Evolutionary conservation across 2,113 vertebrate genomes (phyloP).

Genomic region (Microcebus ravelobensis): DNA sequence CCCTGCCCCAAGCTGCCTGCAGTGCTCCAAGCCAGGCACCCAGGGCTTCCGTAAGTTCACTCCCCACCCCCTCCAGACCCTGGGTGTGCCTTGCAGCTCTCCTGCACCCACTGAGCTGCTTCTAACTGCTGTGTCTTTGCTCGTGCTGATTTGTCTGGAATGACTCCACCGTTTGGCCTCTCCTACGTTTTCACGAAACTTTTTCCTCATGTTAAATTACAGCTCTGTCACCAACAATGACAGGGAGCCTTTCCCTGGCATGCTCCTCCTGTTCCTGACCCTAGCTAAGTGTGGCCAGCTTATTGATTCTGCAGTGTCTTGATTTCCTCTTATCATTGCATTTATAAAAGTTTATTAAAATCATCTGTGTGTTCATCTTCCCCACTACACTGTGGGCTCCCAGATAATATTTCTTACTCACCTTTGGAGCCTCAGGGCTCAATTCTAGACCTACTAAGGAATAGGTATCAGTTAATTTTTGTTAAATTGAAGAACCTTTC

Average conservation of each 20-base stretch:
- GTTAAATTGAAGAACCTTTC: not conserved
- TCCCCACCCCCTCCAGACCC: not conserved
- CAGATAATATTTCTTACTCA: not conserved
- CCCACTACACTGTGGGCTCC: not conserved
- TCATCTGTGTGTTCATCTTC: not conserved
- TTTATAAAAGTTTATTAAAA: constrained; percentile 15
- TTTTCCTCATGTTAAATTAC: not conserved
- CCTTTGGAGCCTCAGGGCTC: not conserved
- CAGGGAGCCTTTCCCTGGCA: not conserved
- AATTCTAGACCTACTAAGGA: not conserved
- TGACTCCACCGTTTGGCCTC: not conserved
- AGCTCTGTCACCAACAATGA: not conserved
- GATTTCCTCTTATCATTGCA: not conserved
- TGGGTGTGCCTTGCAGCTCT: not conserved
- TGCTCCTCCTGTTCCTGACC: not conserved
- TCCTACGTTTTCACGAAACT: not conserved
- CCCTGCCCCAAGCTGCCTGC: not conserved
- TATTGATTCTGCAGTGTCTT: not conserved
- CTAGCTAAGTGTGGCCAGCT: not conserved
- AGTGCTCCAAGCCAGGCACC: not conserved
- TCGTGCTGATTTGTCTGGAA: not conserved
- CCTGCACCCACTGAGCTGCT: not conserved
- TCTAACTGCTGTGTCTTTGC: not conserved
- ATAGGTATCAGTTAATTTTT: constrained; percentile 5
- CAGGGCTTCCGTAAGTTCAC: not conserved